phyloP scores from a whole-genome alignment of 2,888 invertebrate genomes.

The Yponomeuta cagnagella region DNA sequence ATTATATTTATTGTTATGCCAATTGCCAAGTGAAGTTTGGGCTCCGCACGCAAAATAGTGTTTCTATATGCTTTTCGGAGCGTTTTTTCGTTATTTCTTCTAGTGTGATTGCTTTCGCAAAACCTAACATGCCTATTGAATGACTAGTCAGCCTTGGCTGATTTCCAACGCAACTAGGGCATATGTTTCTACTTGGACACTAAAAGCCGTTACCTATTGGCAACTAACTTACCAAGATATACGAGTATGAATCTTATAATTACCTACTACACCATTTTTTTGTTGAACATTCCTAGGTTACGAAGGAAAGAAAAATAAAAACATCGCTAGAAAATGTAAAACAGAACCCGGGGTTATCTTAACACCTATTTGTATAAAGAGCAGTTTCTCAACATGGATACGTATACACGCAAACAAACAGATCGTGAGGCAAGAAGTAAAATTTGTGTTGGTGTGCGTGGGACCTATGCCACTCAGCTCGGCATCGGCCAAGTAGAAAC shows the following conservation, averaged over 20 bases:
- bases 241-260: slow-evolving; percentile 4
- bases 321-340: neutral
- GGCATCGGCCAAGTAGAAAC: too few species aligned
- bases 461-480: too few species aligned
- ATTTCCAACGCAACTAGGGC: slow-evolving; percentile 62
- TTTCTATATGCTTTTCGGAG: too few species aligned
- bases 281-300: neutral
- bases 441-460: neutral
- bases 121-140: neutral
- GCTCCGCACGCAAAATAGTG: too few species aligned
- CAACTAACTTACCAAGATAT: slow-evolving; percentile 36
- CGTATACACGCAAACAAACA: neutral
- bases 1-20: too few species aligned
- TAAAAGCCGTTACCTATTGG: slow-evolving; percentile 54
- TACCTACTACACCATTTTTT: slow-evolving; percentile 10
- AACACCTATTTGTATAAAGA: neutral
- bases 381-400: neutral
- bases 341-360: neutral
- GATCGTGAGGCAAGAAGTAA: neutral
- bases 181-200: slow-evolving; percentile 45
- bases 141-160: slow-evolving; percentile 41
- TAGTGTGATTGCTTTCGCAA: neutral
- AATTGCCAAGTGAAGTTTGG: too few species aligned
- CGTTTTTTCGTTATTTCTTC: neutral
- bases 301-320: neutral